Evolutionary conservation across 2,113 vertebrate genomes (phyloP).

Genomic region (Entelurus aequoreus): DNA sequence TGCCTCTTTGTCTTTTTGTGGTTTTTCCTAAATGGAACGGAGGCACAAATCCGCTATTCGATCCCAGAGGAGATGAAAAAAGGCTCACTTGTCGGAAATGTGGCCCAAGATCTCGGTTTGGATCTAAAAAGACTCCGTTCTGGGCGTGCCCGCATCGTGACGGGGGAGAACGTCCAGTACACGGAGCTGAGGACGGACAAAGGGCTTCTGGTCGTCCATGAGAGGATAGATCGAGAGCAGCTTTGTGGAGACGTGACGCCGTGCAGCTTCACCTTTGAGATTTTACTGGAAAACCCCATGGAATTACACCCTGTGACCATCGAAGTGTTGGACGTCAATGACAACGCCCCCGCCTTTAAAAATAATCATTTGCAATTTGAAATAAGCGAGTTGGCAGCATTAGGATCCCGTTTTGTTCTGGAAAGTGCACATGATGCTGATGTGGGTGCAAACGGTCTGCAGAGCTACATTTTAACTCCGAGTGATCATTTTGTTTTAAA

Average conservation of each 20-base stretch:
- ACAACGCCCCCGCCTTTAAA: conserved; percentile 12
- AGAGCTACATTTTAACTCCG: background rate
- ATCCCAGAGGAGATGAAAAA: conserved; percentile 54
- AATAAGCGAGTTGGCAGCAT: background rate
- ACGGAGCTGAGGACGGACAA: conserved; percentile 47
- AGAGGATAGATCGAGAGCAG: conserved; percentile 53
- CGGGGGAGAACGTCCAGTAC: conserved; percentile 26
- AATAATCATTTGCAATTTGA: background rate
- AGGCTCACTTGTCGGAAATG: conserved; percentile 50
- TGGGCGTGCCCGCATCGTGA: conserved; percentile 41
- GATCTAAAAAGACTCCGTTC: conserved; percentile 38
- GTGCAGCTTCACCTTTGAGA: conserved; percentile 53
- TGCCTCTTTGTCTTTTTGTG: too few relatives aligned
- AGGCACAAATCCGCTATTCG: conserved; percentile 48
- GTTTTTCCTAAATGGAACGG: too few relatives aligned
- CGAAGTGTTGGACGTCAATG: conserved; percentile 62
- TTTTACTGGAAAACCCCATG: conserved; percentile 60
- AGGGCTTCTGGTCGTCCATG: conserved; percentile 43
- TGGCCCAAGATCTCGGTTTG: conserved; percentile 49
- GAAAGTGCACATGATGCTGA: background rate
- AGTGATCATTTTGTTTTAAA: conserved; percentile 66
- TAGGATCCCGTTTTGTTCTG: background rate
- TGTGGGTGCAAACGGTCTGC: conserved; percentile 43
- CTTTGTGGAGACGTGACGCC: conserved; percentile 42
- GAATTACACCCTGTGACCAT: conserved; percentile 41